Base-by-base conservation (phyloP, 1,140 invertebrate species). In the Leptoteleia sp. region DNA sequence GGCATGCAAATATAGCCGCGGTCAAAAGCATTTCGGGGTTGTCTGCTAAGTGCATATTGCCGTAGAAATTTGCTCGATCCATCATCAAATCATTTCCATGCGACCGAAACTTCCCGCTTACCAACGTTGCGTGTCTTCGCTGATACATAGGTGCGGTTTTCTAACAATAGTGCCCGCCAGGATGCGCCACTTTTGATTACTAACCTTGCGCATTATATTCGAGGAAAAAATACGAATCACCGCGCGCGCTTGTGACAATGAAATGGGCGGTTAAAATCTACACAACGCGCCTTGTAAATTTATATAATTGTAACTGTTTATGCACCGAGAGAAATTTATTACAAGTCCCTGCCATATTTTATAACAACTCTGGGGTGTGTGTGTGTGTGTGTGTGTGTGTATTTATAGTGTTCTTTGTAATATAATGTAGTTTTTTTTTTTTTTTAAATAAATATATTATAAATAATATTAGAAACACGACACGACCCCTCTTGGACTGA, bases 51-150 rank as follows among this genome's bases (percentile, higher is more conserved):
- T 62, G 67, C 75, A 78, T 72, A 78, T 72, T 78, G 67, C 45
- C 67, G 61, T 33, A 71, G 75, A 67, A 59, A 71, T 75, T 50
- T 37, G 55, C 43, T 42, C 76, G 45, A 79, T 79, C 71, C 65
- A 75, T 79, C 70, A 76, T 79, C 64, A 65, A 79, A 71, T 79
- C 70, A 71, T 75, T 79, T 79, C 71, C 65, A 75, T 73, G 62
- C 55, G 76, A 79, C 70, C 65, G 76, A 75, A 79, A 79, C 64
- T 75, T 72, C 68, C 62, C 62, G 73, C 37, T 61, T 75, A 65
- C 12, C 70, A 68, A 35, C 70, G 35, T 70, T 52, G 42, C 64
- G 65, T 68, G 54, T 64, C 55, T 75, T 76, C 54, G 61, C 71
- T 67, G 71, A 76, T 80, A 64, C 76, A 70, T 70, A 79, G 68